Base-by-base conservation (phyloP, 2,797 vertebrate species). In the Spheniscus humboldti region DNA sequence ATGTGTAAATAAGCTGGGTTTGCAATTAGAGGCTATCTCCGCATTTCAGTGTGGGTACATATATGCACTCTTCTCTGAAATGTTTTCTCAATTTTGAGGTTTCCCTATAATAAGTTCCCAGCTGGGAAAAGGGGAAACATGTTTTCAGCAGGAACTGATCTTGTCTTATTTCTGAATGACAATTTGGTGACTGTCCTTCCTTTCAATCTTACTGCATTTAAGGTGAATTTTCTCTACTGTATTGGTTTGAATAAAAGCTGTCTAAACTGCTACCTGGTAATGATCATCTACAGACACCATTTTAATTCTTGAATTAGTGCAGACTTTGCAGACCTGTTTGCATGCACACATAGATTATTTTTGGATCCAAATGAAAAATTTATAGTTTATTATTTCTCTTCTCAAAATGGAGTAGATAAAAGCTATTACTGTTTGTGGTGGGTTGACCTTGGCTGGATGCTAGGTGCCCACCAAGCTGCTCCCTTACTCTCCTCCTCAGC, bases 111-210 rank as follows among this genome's bases (percentile, higher is more conserved):
- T 53, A 66, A 85, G 80, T 63, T 57, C 37, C 79, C 52, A 80
- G 18, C 28, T 64, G 90, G 62, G 88, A 91, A 87, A 89, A 92
- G 89, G 66, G 89, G 66, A 66, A 88, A 90, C 45, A 33, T 80
- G 78, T 23, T 88, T 81, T 87, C 63, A 74, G 18, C 74, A 80
- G 52, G 50, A 82, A 62, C 71, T 66, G 66, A 85, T 64, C 81
- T 95, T 88, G 63, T 74, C 64, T 90, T 96, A 87, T 86, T 92
- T 79, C 88, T 89, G 95, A 94, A 92, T 85, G 92, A 90, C 86
- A 88, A 53, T 68, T 94, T 90, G 67, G 45, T 77, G 73, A 86
- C 81, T 83, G 90, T 88, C 68, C 79, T 80, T 63, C 79, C 83
- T 73, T 84, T 92, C 87, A 59, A 68, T 39, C 45, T 37, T 56